Evolutionary conservation across 2,888 invertebrate species (phyloP), one percentile per base, ranked within the genome.

Genomic region (Xestia ashworthii): DNA sequence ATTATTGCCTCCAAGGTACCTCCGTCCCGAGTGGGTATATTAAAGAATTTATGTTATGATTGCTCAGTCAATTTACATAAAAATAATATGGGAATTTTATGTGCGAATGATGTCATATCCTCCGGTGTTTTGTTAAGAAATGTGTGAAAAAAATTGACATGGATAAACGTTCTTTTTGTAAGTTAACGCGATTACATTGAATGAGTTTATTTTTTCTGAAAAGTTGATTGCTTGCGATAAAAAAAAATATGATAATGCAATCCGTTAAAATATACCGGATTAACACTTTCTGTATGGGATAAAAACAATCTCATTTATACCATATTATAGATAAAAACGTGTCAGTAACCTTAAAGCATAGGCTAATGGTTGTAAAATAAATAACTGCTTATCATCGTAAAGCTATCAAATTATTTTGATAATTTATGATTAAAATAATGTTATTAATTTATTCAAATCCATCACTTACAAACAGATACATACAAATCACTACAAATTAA

Each of bases 21-120:
- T 89, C 84, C 86, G 89, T 82, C 84, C 88, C 86, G 88, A 91
- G 91, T 91, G 91, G 91, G 91, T 91, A 91, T 92, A 92, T 92
- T 91, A 92, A 94, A 93, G 85, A 92, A 93, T 91, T 93, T 93
- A 93, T 94, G 93, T 93, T 95, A 94, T 94, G 93, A 93, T 94
- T 94, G 93, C 92, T 93, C 93, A 92, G 88, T 89, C 93, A 93
- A 95, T 95, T 95, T 95, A 93, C 94, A 95, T 95, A 91, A 92
- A 92, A 94, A 94, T 95, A 94, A 93, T 93, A 92, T 92, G 89
- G 85, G 91, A 91, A 93, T 92, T 95, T 95, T 95, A 95, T 94
- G 91, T 90, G 91, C 89, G 83, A 91, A 93, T 93, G 93, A 93
- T 94, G 92, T 94, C 94, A 95, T 92, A 89, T 92, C 88, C 91